phyloP scores from a whole-genome alignment of 1,140 invertebrate genomes.

The Ceratina calcarata region DNA sequence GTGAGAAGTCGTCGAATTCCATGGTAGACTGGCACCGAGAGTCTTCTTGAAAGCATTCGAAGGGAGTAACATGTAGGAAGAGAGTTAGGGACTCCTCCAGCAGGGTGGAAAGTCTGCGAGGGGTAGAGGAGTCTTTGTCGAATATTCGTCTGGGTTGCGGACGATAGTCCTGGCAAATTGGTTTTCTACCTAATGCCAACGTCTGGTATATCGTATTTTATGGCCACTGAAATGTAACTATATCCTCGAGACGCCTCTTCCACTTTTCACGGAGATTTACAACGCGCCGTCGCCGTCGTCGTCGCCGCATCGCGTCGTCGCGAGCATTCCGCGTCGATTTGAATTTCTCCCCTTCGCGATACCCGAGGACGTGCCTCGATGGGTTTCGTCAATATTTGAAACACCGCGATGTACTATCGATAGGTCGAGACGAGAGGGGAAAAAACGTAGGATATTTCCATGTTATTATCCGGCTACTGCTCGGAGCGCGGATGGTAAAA shows the following conservation, averaged over 20 bases:
- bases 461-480: not conserved
- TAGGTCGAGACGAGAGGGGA: too few relatives aligned
- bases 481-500: not conserved
- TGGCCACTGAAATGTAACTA: constrained; percentile 5
- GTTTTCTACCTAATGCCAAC: constrained; percentile 21
- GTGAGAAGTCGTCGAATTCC: constrained; percentile 71
- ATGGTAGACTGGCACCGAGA: constrained; percentile 54
- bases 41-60: constrained; percentile 61
- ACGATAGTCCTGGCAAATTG: constrained; percentile 40
- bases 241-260: not conserved
- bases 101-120: constrained; percentile 21
- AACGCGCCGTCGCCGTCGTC: not conserved
- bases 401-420: constrained; percentile 2
- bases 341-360: not conserved
- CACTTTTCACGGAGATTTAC: not conserved
- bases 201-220: constrained; percentile 26
- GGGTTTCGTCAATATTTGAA: not conserved
- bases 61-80: not conserved
- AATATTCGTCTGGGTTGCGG: constrained; percentile 28
- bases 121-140: constrained; percentile 28
- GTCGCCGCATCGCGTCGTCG: too few relatives aligned
- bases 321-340: constrained; percentile 14
- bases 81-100: constrained; percentile 10
- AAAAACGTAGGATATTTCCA: not conserved
- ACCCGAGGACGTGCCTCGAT: not conserved